Evolutionary conservation across 2,113 vertebrate species (phyloP).

Genomic region (Rissa tridactyla): DNA sequence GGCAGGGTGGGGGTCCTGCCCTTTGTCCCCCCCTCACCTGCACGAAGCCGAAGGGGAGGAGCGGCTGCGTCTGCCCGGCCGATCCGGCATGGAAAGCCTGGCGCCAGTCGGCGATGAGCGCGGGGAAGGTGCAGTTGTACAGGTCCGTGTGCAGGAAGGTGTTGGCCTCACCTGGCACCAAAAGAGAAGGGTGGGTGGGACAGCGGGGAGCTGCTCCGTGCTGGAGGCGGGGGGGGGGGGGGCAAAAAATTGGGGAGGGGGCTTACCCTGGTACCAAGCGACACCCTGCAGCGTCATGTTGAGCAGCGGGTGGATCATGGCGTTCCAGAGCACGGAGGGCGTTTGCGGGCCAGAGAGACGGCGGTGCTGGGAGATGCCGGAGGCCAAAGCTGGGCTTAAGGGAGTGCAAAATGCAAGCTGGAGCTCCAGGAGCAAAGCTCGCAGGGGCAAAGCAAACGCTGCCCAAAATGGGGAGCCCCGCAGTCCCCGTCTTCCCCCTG

Average conservation of each 20-base stretch:
- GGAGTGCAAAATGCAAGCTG: not conserved
- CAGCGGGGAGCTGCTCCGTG: accelerated
- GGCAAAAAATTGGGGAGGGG: not conserved
- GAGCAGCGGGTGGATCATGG: constrained; percentile 90
- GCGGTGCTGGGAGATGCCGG: not conserved
- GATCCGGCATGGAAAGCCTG: constrained; percentile 80
- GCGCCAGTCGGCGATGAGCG: constrained; percentile 90
- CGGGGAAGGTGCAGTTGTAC: constrained; percentile 89
- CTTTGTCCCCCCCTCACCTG: constrained; percentile 73
- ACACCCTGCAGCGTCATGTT: constrained; percentile 88
- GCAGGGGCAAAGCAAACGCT: not conserved
- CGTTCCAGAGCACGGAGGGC: constrained; percentile 86
- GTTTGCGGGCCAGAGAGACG: not conserved
- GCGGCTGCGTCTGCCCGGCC: constrained; percentile 70
- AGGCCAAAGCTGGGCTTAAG: not conserved
- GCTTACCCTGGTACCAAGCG: constrained; percentile 92
- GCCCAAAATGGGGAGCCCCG: not conserved
- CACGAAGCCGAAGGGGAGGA: constrained; percentile 92
- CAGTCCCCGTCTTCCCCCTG: too few relatives aligned
- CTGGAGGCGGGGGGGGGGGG: too few relatives aligned
- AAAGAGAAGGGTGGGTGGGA: not conserved
- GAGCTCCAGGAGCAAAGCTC: not conserved
- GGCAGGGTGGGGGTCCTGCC: not conserved
- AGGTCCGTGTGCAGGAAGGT: constrained; percentile 67
- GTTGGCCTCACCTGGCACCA: constrained; percentile 83